Evolutionary conservation across 2,113 vertebrate species (phyloP).

Genomic region (Pionites leucogaster): DNA sequence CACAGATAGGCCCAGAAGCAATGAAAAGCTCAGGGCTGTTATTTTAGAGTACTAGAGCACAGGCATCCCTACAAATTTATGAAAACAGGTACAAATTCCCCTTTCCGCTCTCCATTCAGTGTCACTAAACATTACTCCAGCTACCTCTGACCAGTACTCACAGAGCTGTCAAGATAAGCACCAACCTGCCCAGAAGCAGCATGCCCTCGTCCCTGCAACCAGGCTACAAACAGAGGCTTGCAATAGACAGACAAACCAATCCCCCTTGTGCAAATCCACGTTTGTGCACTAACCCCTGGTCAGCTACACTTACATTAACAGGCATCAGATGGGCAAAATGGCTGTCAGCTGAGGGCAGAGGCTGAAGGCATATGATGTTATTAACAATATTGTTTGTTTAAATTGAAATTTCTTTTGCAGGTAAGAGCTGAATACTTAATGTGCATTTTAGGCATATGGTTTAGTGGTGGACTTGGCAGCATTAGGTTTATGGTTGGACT

Average conservation of each 20-base stretch:
- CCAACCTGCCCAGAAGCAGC: background rate
- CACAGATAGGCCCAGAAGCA: background rate
- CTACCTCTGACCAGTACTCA: background rate
- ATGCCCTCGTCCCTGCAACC: fast-evolving
- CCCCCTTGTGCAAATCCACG: fast-evolving
- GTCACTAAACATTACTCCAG: background rate
- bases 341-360: background rate
- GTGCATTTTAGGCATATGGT: too few relatives aligned
- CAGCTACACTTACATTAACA: background rate
- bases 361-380: background rate
- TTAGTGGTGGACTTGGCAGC: too few relatives aligned
- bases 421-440: too few relatives aligned
- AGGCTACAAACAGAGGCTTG: fast-evolving
- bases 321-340: background rate
- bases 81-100: fast-evolving
- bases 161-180: fast-evolving
- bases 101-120: background rate
- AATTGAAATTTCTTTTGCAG: too few relatives aligned
- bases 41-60: background rate
- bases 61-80: background rate
- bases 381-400: too few relatives aligned
- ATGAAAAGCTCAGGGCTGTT: background rate
- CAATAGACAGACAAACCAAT: fast-evolving
- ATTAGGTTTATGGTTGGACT: too few relatives aligned
- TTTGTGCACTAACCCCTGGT: background rate